A percentile compares a stretch with the other conserved stretches of the same genome.
phyloP scores from a whole-genome alignment of 2,797 vertebrate genomes.

The Chromis chromis region DNA sequence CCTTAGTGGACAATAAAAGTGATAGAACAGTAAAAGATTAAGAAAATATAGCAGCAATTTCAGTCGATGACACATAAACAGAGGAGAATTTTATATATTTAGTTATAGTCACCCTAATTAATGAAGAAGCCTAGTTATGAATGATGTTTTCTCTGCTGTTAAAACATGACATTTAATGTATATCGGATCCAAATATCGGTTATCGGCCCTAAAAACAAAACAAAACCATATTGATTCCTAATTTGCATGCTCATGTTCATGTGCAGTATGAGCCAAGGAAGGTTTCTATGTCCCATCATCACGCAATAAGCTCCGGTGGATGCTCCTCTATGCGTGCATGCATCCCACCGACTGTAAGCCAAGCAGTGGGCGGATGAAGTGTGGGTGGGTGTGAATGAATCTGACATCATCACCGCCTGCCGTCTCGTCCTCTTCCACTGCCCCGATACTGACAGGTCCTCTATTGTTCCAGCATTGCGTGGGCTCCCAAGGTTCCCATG shows the following conservation, averaged over 20 bases:
- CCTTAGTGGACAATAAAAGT: no score
- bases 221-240: no score
- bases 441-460: conserved; percentile 82
- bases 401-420: conserved; percentile 82
- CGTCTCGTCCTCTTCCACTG: conserved; percentile 73
- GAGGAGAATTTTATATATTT: no score
- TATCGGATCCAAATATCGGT: no score
- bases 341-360: conserved; percentile 41
- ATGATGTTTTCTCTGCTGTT: no score
- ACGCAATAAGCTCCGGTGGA: not conserved
- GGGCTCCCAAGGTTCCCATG: conserved; percentile 85
- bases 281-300: not conserved
- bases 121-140: no score
- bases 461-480: conserved; percentile 85
- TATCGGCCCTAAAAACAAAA: no score
- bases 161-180: no score
- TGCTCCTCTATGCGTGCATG: conserved; percentile 52
- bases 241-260: not conserved
- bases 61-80: no score
- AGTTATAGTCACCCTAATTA: no score
- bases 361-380: conserved; percentile 53
- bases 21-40: no score
- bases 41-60: no score
- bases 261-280: not conserved
- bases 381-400: conserved; percentile 81